Conservation (phyloP, 2,797 vertebrate genomes). For the Coilia nasus region DNA sequence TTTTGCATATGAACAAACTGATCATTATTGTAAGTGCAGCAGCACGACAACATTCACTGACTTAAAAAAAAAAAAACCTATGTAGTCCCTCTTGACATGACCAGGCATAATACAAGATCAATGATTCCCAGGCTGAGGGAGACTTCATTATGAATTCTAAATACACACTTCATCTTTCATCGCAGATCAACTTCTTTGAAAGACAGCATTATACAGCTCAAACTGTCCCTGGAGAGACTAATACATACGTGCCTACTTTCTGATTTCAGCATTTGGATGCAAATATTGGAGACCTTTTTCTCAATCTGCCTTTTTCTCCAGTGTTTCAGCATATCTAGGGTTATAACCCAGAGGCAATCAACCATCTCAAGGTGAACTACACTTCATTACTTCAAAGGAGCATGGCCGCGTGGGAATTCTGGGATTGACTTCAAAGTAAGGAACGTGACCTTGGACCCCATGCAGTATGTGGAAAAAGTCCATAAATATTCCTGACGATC, state of each 20-base stretch:
- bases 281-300: not conserved
- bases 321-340: not conserved
- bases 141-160: not conserved
- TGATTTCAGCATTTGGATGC: not conserved
- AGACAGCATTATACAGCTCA: not conserved
- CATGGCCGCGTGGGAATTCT: not conserved
- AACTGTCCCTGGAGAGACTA: not conserved
- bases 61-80: not conserved
- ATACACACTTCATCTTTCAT: not conserved
- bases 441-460: not conserved
- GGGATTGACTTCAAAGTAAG: not conserved
- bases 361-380: not conserved
- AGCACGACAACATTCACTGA: not conserved
- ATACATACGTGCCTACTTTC: not conserved
- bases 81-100: not conserved
- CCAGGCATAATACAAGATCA: not conserved
- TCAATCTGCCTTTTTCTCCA: not conserved
- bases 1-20: not conserved
- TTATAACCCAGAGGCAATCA: not conserved
- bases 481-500: not conserved
- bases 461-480: too few relatives aligned
- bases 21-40: not conserved
- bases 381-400: not conserved
- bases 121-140: not conserved
- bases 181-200: not conserved